These are phyloP conservation scores for Gonocerus acuteangulatus DNA, from an alignment of 2,888 invertebrate genomes.

Conservation along the genomic window DNA sequence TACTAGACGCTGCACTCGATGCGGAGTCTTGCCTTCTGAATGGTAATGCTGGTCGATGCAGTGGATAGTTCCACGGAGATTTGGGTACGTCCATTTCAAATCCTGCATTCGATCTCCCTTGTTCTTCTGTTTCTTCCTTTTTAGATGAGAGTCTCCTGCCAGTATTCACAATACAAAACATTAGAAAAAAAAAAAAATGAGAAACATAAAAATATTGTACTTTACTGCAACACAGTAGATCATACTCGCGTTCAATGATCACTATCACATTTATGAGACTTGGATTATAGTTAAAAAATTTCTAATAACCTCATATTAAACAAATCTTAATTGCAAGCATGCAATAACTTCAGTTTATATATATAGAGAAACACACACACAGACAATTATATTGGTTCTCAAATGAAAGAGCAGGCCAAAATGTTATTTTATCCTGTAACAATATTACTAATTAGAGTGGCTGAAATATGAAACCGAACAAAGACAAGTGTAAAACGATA, in stretches of 20 bases:
- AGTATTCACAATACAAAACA: conserved; percentile 28
- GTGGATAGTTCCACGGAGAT: conserved; percentile 45
- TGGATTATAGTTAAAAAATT: not conserved
- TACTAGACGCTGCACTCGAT: conserved; percentile 39
- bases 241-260: not conserved
- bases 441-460: no score
- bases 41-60: conserved; percentile 44
- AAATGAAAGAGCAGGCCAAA: no score
- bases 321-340: no score
- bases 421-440: no score
- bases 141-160: conserved; percentile 60
- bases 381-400: no score
- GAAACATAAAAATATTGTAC: no score
- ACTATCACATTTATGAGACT: conserved; percentile 1
- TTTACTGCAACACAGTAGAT: not conserved
- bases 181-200: no score
- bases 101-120: conserved; percentile 60
- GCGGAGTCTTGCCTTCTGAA: conserved; percentile 41
- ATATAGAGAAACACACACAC: no score
- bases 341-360: no score
- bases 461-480: no score
- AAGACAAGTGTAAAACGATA: no score
- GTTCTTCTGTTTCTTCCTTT: conserved; percentile 43
- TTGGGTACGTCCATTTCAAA: conserved; percentile 63
- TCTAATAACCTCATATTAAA: no score